These are phyloP conservation scores for Sinhomidia bicolor DNA, from an alignment of 2,888 invertebrate species.

Conservation along the genomic window DNA sequence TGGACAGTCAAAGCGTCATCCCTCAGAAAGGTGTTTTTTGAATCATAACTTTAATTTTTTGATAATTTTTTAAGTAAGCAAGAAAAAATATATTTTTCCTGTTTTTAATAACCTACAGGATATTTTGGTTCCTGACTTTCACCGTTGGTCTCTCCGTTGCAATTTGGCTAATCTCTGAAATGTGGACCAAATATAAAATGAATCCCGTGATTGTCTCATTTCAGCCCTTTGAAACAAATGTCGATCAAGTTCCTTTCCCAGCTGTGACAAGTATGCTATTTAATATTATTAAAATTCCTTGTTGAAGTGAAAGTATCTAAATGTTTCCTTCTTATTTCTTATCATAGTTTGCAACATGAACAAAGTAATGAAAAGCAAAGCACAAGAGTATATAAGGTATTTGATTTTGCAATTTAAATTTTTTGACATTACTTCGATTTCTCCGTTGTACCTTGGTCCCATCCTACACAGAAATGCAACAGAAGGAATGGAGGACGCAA, in stretches of 20 bases:
- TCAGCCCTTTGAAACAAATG: slow-evolving; percentile 87
- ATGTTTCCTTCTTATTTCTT: background rate
- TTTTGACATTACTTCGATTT: too few relatives aligned
- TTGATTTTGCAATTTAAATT: background rate
- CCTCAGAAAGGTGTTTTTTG: slow-evolving; percentile 72
- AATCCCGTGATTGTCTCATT: slow-evolving; percentile 91
- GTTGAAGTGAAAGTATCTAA: background rate
- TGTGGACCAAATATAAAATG: slow-evolving; percentile 85
- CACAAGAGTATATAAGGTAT: slow-evolving; percentile 66
- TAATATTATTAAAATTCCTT: background rate
- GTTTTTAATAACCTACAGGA: slow-evolving; percentile 46
- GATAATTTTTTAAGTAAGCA: background rate
- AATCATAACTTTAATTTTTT: background rate
- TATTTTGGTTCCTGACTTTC: slow-evolving; percentile 77
- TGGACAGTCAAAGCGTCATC: slow-evolving; percentile 71
- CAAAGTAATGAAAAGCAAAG: slow-evolving; percentile 85
- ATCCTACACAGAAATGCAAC: background rate
- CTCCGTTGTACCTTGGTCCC: too few relatives aligned
- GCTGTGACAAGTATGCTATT: slow-evolving; percentile 85
- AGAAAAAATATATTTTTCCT: too few relatives aligned
- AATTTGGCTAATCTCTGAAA: slow-evolving; percentile 71
- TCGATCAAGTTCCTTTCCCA: slow-evolving; percentile 89
- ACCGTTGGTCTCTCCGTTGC: slow-evolving; percentile 62
- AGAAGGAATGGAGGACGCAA: slow-evolving; percentile 31
- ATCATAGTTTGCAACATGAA: slow-evolving; percentile 89